Percentiles rank a stretch among this genome's conserved stretches.
Evolutionary conservation across 1,140 invertebrate species (phyloP).

Genomic region (Penaeus vannamei): DNA sequence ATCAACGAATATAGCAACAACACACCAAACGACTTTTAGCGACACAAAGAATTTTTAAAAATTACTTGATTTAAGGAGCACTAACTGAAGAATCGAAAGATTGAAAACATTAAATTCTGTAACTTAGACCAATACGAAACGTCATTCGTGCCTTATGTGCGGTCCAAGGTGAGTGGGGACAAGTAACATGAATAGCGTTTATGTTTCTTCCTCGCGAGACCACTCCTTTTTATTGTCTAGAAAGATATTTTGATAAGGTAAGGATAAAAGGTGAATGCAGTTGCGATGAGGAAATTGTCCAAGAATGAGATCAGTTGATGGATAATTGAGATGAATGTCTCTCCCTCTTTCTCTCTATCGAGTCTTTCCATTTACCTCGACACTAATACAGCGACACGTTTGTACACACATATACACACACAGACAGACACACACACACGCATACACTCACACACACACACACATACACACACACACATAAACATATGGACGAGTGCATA

Average conservation of each 20-base stretch:
- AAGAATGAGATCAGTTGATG: no score
- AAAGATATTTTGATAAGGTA: no score
- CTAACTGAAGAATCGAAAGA: not conserved
- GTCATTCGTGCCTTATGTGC: no score
- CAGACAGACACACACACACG: not conserved
- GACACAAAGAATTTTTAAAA: not conserved
- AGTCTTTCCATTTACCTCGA: not conserved
- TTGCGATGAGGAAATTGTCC: not conserved
- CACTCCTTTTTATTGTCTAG: no score
- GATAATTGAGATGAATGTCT: not conserved
- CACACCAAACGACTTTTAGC: no score
- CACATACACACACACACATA: constrained; percentile 9
- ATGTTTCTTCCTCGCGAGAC: no score
- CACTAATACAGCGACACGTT: not conserved
- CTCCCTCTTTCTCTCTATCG: not conserved
- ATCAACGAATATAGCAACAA: not conserved
- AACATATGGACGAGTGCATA: not conserved
- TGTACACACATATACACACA: not conserved
- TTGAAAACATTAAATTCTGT: no score
- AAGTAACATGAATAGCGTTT: no score
- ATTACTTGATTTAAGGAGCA: not conserved
- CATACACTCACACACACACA: not conserved
- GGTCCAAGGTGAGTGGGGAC: no score
- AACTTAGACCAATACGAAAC: no score
- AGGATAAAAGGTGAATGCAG: no score